A percentile compares a stretch with the other conserved stretches of the same genome.
Evolutionary conservation across 2,888 invertebrate species (phyloP).

Genomic region (Rhimphoctona megacephalus): DNA sequence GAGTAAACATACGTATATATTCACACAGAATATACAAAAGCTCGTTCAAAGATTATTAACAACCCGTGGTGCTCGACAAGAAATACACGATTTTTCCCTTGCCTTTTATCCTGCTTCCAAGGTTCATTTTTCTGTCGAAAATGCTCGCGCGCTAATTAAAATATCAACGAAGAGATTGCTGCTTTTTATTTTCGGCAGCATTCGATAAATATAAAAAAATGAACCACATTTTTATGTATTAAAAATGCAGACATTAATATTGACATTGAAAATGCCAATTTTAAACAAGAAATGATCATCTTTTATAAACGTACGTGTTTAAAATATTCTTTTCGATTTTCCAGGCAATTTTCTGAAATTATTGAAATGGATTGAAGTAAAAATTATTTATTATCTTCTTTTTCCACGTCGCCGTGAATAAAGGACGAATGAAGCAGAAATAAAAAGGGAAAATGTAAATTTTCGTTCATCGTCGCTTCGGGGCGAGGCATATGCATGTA

Average conservation of each 20-base stretch:
- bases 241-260: background rate
- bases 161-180: no score
- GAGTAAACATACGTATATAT: no score
- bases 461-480: constrained; percentile 33
- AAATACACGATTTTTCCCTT: no score
- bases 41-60: no score
- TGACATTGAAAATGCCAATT: background rate
- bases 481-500: constrained; percentile 23
- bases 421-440: background rate
- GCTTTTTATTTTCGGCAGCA: background rate
- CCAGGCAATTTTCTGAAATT: background rate
- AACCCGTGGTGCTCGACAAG: no score
- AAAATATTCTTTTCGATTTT: background rate
- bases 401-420: background rate
- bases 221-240: no score
- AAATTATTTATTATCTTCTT: background rate
- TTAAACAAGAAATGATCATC: constrained; percentile 15
- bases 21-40: no score
- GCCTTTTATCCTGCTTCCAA: no score
- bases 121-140: no score
- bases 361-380: background rate
- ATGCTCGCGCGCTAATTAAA: background rate
- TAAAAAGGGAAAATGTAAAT: constrained; percentile 17
- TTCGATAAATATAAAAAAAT: no score
- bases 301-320: constrained; percentile 30